Base-by-base conservation (phyloP, 2,888 invertebrate genomes). In the Gasteruption jaculator region DNA sequence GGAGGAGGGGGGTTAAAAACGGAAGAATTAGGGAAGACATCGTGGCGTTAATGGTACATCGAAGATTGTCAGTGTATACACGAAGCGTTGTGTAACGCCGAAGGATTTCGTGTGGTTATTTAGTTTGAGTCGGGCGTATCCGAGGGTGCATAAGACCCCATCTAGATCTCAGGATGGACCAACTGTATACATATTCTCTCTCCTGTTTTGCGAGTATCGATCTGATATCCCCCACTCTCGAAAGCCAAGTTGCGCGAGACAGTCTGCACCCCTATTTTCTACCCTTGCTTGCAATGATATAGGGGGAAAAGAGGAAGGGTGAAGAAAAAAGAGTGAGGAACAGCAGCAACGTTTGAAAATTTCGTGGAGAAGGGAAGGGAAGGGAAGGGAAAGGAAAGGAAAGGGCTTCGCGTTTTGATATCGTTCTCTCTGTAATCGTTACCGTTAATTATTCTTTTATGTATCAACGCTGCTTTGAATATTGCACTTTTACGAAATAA, bases 161-260 rank as follows among this genome's bases (percentile, higher is more conserved):
- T 54, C 49, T 51, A 56, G 54, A 63, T 63, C 58, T 56, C 54
- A 60, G 50, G 57, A 58, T 65, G 64, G 63, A 64, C 65, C 65
- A 61, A 60, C 57, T 57, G 51, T 58, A 55, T 52, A 53, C 52
- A 52, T 53, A 51, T 56, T 53, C 57, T 51, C 42, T 49, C 49
- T 47, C 49, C 48, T 49, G 53, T 57, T 65, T 64, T 63, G 62
- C 52, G 55, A 64, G 65, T 68, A 68, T 68, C 67, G 67, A 68
- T 68, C 67, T 54, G 57, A 58, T 59, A 58, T 53, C 56, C 58
- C 59, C 55, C 46, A 41, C 36, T 29, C 12, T 36, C 26, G 15
- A 31, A 31, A 41, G 44, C 45, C 33, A 35, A 42, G 40, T 38
- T 49, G 57, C 50, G 54, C 58, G 54, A 54, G 54, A 57, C 58